These are phyloP conservation scores for Alouatta palliata DNA, from an alignment of 2,113 vertebrate species.

Conservation along the genomic window DNA sequence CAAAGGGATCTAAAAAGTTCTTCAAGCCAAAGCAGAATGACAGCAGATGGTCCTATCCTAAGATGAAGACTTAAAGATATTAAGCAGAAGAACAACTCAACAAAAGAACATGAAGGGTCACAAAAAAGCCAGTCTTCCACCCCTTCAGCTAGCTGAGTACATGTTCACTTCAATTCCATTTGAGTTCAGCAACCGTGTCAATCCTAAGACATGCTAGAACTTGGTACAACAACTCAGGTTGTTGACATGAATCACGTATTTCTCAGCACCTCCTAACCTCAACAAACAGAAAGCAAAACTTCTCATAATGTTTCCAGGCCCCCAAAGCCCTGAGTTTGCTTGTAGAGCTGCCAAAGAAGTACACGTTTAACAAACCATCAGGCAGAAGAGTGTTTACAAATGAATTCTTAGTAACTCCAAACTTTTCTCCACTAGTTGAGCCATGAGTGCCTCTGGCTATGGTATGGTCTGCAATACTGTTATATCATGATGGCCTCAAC, in stretches of 20 bases:
- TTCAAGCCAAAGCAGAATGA: neutral
- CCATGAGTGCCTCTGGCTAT: neutral
- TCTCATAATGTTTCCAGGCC: neutral
- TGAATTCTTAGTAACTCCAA: neutral
- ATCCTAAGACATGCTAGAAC: neutral
- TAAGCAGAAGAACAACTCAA: neutral
- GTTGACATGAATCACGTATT: neutral
- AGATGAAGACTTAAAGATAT: slow-evolving; percentile 29
- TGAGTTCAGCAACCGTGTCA: neutral
- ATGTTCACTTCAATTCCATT: neutral
- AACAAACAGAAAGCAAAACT: neutral
- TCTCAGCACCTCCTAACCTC: neutral
- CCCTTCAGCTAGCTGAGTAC: neutral
- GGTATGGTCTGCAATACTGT: neutral
- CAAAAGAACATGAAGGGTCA: neutral
- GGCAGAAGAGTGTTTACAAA: neutral
- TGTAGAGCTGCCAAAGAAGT: neutral
- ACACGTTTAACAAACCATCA: too few species aligned
- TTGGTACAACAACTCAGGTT: neutral
- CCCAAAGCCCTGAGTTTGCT: neutral
- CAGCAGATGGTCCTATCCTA: neutral
- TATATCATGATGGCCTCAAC: neutral
- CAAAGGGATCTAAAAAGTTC: neutral
- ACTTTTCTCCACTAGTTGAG: neutral
- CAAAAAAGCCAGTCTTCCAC: neutral